Evolutionary conservation across 2,113 vertebrate genomes (phyloP).

Genomic region (Bubalus kerabau): DNA sequence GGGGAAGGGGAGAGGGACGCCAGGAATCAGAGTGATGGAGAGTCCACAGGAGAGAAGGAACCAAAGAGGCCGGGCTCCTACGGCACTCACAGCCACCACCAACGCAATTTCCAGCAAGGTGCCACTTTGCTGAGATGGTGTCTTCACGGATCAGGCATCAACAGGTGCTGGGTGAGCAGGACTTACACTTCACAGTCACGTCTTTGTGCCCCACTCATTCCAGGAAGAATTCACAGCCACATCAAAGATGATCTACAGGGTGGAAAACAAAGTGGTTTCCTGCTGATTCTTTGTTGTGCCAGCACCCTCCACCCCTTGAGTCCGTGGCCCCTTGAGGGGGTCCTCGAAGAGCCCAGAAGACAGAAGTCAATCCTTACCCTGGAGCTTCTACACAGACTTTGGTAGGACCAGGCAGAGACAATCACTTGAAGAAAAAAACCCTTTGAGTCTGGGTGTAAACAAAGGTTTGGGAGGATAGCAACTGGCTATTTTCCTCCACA

Average conservation of each 20-base stretch:
- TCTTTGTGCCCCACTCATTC: neutral
- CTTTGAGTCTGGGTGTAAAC: neutral
- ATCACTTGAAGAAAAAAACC: neutral
- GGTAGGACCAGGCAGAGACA: neutral
- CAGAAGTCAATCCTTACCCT: neutral
- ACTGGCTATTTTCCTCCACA: neutral
- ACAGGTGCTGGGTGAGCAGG: neutral
- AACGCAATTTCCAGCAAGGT: neutral
- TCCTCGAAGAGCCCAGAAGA: neutral
- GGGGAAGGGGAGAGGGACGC: neutral
- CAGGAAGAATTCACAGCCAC: neutral
- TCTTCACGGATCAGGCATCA: neutral
- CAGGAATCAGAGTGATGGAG: neutral
- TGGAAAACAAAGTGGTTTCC: no score
- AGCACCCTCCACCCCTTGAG: no score
- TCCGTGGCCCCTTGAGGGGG: rapidly evolving
- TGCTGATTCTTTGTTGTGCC: neutral
- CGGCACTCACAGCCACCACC: rapidly evolving
- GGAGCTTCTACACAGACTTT: neutral
- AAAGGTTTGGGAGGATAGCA: neutral
- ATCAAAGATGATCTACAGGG: neutral
- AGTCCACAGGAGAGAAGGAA: neutral
- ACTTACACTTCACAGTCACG: rapidly evolving
- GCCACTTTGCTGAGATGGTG: no score
- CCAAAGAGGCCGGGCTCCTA: no score